Evolutionary conservation across 2,888 invertebrate genomes (phyloP).

Genomic region (Drosophila stalkeri): DNA sequence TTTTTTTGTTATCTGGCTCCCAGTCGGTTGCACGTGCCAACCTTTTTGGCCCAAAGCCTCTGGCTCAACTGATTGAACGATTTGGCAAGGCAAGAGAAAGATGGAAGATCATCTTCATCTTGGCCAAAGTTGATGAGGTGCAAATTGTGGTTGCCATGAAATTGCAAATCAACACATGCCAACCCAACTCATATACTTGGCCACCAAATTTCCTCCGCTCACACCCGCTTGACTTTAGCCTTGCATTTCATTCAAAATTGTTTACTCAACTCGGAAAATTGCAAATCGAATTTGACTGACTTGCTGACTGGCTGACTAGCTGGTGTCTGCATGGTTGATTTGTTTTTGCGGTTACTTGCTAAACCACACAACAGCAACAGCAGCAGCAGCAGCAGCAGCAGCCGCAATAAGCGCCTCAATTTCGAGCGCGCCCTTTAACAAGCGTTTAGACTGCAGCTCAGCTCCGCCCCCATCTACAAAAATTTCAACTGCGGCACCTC

Average conservation of each 20-base stretch:
- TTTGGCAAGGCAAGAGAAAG: constrained; percentile 55
- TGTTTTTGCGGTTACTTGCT: constrained; percentile 76
- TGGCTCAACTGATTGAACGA: constrained; percentile 72
- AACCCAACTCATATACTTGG: background rate
- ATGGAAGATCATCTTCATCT: constrained; percentile 61
- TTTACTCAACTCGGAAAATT: constrained; percentile 72
- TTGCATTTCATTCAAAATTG: constrained; percentile 78
- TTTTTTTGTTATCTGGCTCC: constrained; percentile 11
- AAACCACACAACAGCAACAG: constrained; percentile 39
- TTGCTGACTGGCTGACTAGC: background rate
- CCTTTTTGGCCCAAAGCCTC: constrained; percentile 54
- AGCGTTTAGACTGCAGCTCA: constrained; percentile 68
- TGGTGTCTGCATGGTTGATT: constrained; percentile 56
- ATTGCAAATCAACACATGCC: constrained; percentile 74
- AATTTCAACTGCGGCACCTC: constrained; percentile 42
- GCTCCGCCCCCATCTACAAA: constrained; percentile 3
- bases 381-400: constrained; percentile 23
- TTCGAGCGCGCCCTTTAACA: constrained; percentile 78
- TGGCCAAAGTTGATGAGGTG: constrained; percentile 65
- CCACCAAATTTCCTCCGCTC: background rate
- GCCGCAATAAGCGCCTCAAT: constrained; percentile 47
- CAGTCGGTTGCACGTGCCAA: constrained; percentile 72
- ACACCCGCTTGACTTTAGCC: constrained; percentile 30
- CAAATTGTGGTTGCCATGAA: constrained; percentile 80
- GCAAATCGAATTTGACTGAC: constrained; percentile 52